These are phyloP conservation scores for Campaea margaritaria DNA, from an alignment of 2,888 invertebrate species.

Conservation along the genomic window DNA sequence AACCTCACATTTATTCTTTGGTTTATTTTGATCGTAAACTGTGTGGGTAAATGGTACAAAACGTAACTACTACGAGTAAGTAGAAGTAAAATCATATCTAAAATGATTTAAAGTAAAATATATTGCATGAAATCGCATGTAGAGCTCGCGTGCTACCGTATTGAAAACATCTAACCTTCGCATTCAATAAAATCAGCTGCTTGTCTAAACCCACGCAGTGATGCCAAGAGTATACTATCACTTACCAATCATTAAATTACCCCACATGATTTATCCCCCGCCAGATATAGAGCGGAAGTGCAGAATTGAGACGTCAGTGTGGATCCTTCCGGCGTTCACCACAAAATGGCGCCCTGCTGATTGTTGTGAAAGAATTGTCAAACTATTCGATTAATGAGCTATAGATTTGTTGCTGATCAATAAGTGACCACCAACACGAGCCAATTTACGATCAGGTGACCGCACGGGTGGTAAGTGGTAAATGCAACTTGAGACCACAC, in stretches of 20 bases:
- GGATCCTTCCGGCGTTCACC: constrained; percentile 65
- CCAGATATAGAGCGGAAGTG: constrained; percentile 59
- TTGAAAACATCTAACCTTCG: not conserved
- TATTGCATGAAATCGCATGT: no score
- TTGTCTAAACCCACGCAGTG: constrained; percentile 1
- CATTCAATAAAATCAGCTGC: constrained; percentile 10
- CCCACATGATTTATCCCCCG: constrained; percentile 14
- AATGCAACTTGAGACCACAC: constrained; percentile 46
- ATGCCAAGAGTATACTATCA: not conserved
- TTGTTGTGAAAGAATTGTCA: constrained; percentile 82
- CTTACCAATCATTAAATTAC: constrained; percentile 2
- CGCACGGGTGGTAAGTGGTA: constrained; percentile 42
- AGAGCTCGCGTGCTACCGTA: constrained; percentile 2
- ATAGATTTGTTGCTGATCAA: constrained; percentile 53
- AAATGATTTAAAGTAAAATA: no score
- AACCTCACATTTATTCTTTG: no score
- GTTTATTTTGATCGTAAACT: no score
- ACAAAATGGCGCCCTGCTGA: constrained; percentile 71
- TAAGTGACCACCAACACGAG: constrained; percentile 59
- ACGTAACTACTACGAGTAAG: no score
- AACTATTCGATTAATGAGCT: constrained; percentile 70
- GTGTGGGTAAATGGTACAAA: no score
- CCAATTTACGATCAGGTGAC: constrained; percentile 50
- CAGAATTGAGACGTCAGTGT: constrained; percentile 76
- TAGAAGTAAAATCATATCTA: no score